phyloP scores from a whole-genome alignment of 2,113 vertebrate genomes.

The Scytalopus superciliaris region DNA sequence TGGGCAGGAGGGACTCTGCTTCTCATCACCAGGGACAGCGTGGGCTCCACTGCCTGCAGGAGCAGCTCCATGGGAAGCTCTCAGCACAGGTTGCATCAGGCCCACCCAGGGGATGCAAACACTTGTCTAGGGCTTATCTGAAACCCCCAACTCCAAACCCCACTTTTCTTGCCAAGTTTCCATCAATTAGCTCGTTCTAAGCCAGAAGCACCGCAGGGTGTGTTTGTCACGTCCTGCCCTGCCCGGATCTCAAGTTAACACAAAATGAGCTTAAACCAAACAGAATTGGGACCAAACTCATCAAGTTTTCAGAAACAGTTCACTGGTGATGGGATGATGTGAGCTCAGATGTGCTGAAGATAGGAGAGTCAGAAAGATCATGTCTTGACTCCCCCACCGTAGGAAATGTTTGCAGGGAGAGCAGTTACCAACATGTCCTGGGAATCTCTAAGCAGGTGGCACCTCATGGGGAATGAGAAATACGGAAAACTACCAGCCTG shows the following conservation, averaged over 20 bases:
- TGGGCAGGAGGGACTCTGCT: not conserved
- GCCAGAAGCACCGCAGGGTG: constrained; percentile 22
- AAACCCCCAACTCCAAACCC: not conserved
- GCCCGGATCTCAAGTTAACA: not conserved
- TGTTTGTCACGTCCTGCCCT: constrained; percentile 60
- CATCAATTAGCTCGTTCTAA: constrained; percentile 13
- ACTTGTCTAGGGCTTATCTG: not conserved
- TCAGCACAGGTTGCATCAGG: not conserved
- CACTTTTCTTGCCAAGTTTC: constrained; percentile 47
- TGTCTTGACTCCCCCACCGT: accelerated
- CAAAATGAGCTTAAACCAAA: not conserved
- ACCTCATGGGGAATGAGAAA: not conserved
- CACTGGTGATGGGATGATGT: not conserved
- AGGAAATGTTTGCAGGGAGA: not conserved
- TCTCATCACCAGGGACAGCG: not conserved
- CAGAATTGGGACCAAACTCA: not conserved
- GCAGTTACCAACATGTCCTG: not conserved
- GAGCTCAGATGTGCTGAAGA: not conserved
- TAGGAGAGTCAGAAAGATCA: not conserved
- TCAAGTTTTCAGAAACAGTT: not conserved
- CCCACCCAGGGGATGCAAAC: not conserved
- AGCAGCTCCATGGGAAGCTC: not conserved
- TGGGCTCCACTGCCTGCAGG: not conserved
- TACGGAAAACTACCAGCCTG: not conserved
- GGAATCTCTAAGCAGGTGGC: not conserved